Evolutionary conservation across 2,888 invertebrate species (phyloP), one percentile per base, ranked within the genome.

Genomic region (Micoletzkya japonica): DNA sequence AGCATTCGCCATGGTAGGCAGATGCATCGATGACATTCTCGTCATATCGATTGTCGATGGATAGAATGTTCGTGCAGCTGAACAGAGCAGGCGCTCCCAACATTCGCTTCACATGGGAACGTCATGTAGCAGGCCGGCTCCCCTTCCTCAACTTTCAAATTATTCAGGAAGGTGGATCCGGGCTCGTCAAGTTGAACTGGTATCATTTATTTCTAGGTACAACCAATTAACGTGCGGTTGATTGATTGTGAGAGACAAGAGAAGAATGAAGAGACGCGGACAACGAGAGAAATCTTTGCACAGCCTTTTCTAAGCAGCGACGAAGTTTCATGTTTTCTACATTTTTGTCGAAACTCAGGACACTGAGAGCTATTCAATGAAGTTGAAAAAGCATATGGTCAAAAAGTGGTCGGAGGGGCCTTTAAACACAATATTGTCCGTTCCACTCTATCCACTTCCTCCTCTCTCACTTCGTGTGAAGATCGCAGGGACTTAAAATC

Each of bases 101-200:
- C 17, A 52, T 63, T 4, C 30, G n/a, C 4, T 28, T 63, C 1
- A 63, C 63, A 14, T n/a, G 63, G 20, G 63, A 50, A 52, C 24
- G 32, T 24, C 63, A 49, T 32, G 1, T 10, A 4, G 28, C 32
- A 17, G 17, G 24, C 24, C 50, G 63, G 63, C 52, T 63, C 2
- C 50, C 63, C 2, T 63, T 63, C 34, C 63, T 63, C 17, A 63
- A 63, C n/a, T 50, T 63, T n/a, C 63, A 63, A 50, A 4, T 63
- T 1, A 37, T 34, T 2, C 36, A 50, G 2, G 20, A 30, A 6
- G 24, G 54, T 17, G 4, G 10, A 1, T 34, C 10, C 50, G 63
- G 63, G 32, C 34, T 17, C 7, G 49, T 63, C 34, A 2, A 6
- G 24, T 24, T 32, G 6, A 63, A 63, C 30, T 63, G 63, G 63